Evolutionary conservation across 2,888 invertebrate species (phyloP).

Genomic region (Harpalus rufipes): DNA sequence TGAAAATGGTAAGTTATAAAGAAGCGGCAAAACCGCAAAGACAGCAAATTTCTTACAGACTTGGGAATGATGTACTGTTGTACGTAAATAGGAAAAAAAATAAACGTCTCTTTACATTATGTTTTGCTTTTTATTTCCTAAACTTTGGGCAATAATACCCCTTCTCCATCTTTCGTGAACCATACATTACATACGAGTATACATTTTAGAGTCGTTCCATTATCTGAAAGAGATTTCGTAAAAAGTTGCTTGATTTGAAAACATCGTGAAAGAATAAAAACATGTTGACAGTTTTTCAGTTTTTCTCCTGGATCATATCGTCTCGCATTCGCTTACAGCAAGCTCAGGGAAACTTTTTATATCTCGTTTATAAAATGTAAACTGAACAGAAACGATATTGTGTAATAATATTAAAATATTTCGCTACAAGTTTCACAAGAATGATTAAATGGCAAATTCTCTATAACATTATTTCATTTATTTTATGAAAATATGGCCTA

Average conservation of each 20-base stretch:
- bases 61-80: no score
- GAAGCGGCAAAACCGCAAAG: no score
- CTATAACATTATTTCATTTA: not conserved
- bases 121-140: no score
- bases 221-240: slow-evolving; percentile 21
- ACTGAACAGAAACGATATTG: slow-evolving; percentile 17
- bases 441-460: not conserved
- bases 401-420: not conserved
- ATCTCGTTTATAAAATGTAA: slow-evolving; percentile 15
- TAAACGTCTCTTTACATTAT: no score
- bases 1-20: no score
- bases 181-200: slow-evolving; percentile 14
- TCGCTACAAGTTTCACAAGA: not conserved
- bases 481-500: not conserved
- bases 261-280: slow-evolving; percentile 38
- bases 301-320: not conserved
- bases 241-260: slow-evolving; percentile 44
- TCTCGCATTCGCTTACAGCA: not conserved
- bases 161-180: no score
- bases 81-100: no score
- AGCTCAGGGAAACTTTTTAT: slow-evolving; percentile 16
- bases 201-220: slow-evolving; percentile 42
- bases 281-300: slow-evolving; percentile 44
- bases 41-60: no score
- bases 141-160: no score